Base-by-base conservation (phyloP, 2,888 invertebrate genomes). In the Tipula helvola region DNA sequence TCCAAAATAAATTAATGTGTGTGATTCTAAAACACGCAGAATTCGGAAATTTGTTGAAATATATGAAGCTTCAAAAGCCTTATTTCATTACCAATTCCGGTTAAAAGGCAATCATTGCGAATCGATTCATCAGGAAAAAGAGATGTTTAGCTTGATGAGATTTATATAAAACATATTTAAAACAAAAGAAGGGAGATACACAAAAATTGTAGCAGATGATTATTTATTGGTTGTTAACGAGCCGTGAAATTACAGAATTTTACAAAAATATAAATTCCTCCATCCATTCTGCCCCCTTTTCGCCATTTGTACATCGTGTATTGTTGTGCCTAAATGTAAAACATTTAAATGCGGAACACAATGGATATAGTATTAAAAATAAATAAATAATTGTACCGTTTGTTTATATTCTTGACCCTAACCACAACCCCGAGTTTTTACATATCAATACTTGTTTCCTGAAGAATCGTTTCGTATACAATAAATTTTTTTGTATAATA, bases 171-270 rank as follows among this genome's bases (percentile, higher is more conserved):
- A 28, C 28, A 28, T 28, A 2, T 1, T 28, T 47, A 13, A 47
- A 47, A 39, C 5, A 47, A 47, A 13, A 47, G 47, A 47, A 5
- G 47, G 47, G 13, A 47, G 13, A 47, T 47, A 47, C 47, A 47
- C 13, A 47, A n/a, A n/a, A n/a, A 47, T 47, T 13, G 47, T 13
- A 47, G 47, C 47, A 71, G 71, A 28, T 39, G 5, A 39, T 18
- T 83, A 83, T 83, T 83, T 83, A 83, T 83, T 83, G 83, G 83
- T 83, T 18, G 83, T 83, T 83, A 83, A 83, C 83, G 83, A 83
- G 18, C 83, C 83, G 28, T 83, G 18, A 83, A 83, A 83, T 36
- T 83, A 10, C 18, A 18, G 18, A 18, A 83, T 36, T 83, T 36
- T 18, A 18, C 83, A 18, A 83, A 39, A 28, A 71, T 47, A 47